A percentile compares a stretch with the other conserved stretches of the same genome.
These are phyloP conservation scores for Cyclina sinensis DNA, from an alignment of 1,140 invertebrate genomes.

Conservation along the genomic window DNA sequence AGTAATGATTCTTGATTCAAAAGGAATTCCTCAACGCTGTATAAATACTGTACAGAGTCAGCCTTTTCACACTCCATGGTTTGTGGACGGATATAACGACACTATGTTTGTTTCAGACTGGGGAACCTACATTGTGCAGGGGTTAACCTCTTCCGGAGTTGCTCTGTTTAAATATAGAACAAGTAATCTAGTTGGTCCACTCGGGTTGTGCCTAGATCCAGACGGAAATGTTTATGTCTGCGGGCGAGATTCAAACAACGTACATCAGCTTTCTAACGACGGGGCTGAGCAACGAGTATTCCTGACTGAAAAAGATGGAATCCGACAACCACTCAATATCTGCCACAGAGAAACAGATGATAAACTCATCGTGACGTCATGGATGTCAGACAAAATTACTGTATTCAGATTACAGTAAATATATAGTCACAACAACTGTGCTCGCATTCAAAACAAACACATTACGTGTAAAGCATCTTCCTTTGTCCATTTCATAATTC, in stretches of 20 bases:
- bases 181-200: conserved; percentile 41
- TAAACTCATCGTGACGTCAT: conserved; percentile 51
- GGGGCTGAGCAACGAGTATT: conserved; percentile 30
- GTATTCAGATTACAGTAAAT: conserved; percentile 51
- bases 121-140: conserved; percentile 42
- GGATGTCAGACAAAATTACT: conserved; percentile 62
- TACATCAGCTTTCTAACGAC: conserved; percentile 46
- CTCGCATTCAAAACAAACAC: too few species aligned
- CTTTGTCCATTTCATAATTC: too few species aligned
- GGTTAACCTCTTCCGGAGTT: conserved; percentile 7
- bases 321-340: conserved; percentile 56
- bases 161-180: conserved; percentile 11
- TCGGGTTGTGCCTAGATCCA: conserved; percentile 42
- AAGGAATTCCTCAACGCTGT: not conserved
- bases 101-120: conserved; percentile 50
- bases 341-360: conserved; percentile 38
- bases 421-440: too few species aligned
- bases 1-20: conserved; percentile 32
- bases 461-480: too few species aligned
- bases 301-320: conserved; percentile 42
- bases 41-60: conserved; percentile 32
- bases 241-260: conserved; percentile 59
- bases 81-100: conserved; percentile 13
- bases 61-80: conserved; percentile 61
- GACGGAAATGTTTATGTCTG: conserved; percentile 56